Percentiles rank a stretch among this genome's conserved stretches.
phyloP scores from a whole-genome alignment of 2,113 vertebrate species.

The Donacobius atricapilla region DNA sequence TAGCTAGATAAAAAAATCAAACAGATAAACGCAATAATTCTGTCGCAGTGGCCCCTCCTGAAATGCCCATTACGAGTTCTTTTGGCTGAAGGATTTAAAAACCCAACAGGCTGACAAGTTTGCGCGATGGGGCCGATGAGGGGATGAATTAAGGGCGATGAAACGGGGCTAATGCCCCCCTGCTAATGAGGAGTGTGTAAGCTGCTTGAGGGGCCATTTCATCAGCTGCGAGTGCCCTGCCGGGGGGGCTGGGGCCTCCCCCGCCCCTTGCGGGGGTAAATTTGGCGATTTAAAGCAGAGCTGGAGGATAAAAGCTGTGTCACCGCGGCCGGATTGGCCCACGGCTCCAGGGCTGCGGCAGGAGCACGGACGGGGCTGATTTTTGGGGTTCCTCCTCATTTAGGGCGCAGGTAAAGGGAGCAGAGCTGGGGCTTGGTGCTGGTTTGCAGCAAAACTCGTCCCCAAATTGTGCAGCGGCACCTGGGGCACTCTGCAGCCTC shows the following conservation, averaged over 20 bases:
- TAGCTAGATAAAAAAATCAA: too few species aligned
- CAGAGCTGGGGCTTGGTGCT: fast-evolving
- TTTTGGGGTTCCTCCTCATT: not conserved
- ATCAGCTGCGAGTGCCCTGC: slow-evolving; percentile 70
- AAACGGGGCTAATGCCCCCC: slow-evolving; percentile 60
- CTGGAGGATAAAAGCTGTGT: not conserved
- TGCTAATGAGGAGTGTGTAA: slow-evolving; percentile 65
- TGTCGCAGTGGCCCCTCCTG: not conserved
- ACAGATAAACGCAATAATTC: not conserved
- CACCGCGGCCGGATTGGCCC: not conserved
- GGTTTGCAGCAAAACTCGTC: fast-evolving
- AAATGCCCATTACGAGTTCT: not conserved
- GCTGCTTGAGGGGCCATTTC: slow-evolving; percentile 79
- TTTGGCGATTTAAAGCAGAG: slow-evolving; percentile 61
- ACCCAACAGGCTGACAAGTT: slow-evolving; percentile 34
- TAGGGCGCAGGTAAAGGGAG: fast-evolving
- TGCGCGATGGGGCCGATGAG: slow-evolving; percentile 66
- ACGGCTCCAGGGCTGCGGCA: not conserved
- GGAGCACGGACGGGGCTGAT: fast-evolving
- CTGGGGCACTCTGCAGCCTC: not conserved
- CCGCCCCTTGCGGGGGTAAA: not conserved
- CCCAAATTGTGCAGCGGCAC: fast-evolving
- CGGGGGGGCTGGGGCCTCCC: not conserved
- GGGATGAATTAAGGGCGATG: slow-evolving; percentile 75
- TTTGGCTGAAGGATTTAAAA: not conserved